Conservation (phyloP, 2,797 vertebrate species). For the Euthynnus affinis region DNA sequence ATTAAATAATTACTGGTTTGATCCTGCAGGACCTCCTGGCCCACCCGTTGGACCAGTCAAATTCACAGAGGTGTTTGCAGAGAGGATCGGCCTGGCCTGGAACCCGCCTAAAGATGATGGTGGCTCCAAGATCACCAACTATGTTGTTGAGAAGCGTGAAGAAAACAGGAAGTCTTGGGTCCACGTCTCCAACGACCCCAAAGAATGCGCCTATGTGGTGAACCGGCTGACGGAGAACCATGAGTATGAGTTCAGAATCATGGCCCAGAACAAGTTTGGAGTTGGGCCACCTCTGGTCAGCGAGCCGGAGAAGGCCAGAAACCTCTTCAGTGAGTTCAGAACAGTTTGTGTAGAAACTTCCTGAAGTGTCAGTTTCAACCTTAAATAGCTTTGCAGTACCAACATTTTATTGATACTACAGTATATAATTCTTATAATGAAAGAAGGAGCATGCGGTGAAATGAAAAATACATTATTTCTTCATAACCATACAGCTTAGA, state of each 20-base stretch:
- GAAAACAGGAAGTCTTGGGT: constrained; percentile 98
- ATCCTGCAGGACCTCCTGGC: constrained; percentile 91
- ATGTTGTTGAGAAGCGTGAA: constrained; percentile 97
- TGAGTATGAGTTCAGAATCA: constrained; percentile 96
- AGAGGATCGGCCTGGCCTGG: constrained; percentile 96
- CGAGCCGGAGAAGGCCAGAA: constrained; percentile 96
- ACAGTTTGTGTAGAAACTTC: not conserved
- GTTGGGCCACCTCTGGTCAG: constrained; percentile 94
- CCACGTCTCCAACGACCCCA: constrained; percentile 92
- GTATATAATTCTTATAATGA: no score
- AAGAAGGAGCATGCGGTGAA: no score
- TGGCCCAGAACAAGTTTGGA: constrained; percentile 98
- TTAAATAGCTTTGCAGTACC: no score
- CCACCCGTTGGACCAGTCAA: constrained; percentile 93
- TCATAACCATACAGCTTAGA: no score
- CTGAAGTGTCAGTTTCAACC: not conserved
- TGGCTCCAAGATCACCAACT: constrained; percentile 97
- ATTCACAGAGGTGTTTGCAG: constrained; percentile 94
- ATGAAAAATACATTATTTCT: no score
- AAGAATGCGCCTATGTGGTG: constrained; percentile 93
- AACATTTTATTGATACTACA: not conserved
- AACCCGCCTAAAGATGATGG: constrained; percentile 93
- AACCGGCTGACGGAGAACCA: constrained; percentile 96
- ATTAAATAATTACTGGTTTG: no score
- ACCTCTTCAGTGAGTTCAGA: constrained; percentile 94